Evolutionary conservation across 2,113 vertebrate species (phyloP).

Genomic region (Dicentrarchus labrax): DNA sequence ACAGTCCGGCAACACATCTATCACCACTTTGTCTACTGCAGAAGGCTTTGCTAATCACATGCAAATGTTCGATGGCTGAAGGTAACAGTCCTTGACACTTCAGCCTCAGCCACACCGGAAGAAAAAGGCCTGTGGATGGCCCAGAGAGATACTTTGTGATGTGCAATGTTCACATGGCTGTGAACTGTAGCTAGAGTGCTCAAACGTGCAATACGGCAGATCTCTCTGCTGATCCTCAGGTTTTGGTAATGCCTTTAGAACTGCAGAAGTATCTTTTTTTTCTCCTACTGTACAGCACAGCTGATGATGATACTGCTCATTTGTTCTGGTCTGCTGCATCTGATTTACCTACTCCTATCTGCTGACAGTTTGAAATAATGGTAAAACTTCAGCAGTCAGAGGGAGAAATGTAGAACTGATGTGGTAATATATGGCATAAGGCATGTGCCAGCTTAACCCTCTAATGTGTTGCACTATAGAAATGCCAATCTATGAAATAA

Average conservation of each 20-base stretch:
- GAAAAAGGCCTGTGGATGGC: slow-evolving; percentile 21
- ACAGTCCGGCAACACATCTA: slow-evolving; percentile 24
- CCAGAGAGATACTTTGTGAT: slow-evolving; percentile 15
- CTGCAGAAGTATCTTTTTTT: slow-evolving; percentile 10
- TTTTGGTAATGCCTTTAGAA: slow-evolving; percentile 50
- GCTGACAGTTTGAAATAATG: slow-evolving; percentile 39
- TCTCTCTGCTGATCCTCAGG: slow-evolving; percentile 33
- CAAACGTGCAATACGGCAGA: slow-evolving; percentile 56
- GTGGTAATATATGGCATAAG: slow-evolving; percentile 38
- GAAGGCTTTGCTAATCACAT: slow-evolving; percentile 41
- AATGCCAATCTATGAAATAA: slow-evolving; percentile 85
- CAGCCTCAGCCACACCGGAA: not conserved
- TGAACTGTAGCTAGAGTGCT: slow-evolving; percentile 39
- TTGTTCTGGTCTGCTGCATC: slow-evolving; percentile 37
- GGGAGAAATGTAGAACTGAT: slow-evolving; percentile 20
- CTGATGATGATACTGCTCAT: slow-evolving; percentile 22
- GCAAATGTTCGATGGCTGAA: slow-evolving; percentile 50
- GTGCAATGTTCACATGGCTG: slow-evolving; percentile 50
- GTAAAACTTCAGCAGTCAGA: slow-evolving; percentile 33
- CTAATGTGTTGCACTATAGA: slow-evolving; percentile 76
- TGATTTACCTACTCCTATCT: slow-evolving; percentile 1
- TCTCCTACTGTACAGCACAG: slow-evolving; percentile 27
- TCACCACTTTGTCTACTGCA: slow-evolving; percentile 20
- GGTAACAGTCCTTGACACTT: slow-evolving; percentile 24
- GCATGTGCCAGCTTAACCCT: slow-evolving; percentile 65